Evolutionary conservation across 2,797 vertebrate genomes (phyloP).

Genomic region (Florisuga fusca): DNA sequence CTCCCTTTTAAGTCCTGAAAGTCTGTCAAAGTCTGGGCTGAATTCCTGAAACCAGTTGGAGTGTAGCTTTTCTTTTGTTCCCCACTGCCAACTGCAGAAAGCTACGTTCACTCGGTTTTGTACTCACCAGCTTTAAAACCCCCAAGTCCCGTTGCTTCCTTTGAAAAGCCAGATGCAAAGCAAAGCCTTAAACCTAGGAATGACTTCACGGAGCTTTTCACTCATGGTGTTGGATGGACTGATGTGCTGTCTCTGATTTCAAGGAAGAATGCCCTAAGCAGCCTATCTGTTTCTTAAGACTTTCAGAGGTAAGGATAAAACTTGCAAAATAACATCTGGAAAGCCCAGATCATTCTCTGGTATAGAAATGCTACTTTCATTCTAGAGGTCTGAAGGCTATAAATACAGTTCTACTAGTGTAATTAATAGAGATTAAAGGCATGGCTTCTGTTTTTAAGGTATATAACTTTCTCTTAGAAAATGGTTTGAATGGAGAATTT

Average conservation of each 20-base stretch:
- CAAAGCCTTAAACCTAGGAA: conserved; percentile 42
- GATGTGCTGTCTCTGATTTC: conserved; percentile 59
- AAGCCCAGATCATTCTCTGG: not conserved
- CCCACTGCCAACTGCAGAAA: conserved; percentile 49
- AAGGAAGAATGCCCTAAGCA: conserved; percentile 60
- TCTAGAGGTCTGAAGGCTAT: not conserved
- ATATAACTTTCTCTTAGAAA: not conserved
- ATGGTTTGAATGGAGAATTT: not conserved
- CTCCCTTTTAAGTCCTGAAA: conserved; percentile 53
- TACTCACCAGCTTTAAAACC: conserved; percentile 55
- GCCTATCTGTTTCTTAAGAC: conserved; percentile 9
- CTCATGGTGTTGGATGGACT: not conserved
- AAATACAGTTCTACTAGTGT: not conserved
- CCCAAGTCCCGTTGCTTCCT: conserved; percentile 43
- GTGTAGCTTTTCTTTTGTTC: conserved; percentile 72
- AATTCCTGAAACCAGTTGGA: conserved; percentile 74
- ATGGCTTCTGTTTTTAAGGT: not conserved
- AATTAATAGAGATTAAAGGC: conserved; percentile 37
- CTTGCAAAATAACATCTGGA: conserved; percentile 24
- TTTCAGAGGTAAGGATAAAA: conserved; percentile 41
- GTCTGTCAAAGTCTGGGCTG: conserved; percentile 55
- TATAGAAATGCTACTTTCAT: not conserved
- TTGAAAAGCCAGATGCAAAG: conserved; percentile 58
- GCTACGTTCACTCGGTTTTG: conserved; percentile 11
- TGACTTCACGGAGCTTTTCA: conserved; percentile 59